Evolutionary conservation across 2,888 invertebrate genomes (phyloP).

Genomic region (Brachynemurus nebulosus): DNA sequence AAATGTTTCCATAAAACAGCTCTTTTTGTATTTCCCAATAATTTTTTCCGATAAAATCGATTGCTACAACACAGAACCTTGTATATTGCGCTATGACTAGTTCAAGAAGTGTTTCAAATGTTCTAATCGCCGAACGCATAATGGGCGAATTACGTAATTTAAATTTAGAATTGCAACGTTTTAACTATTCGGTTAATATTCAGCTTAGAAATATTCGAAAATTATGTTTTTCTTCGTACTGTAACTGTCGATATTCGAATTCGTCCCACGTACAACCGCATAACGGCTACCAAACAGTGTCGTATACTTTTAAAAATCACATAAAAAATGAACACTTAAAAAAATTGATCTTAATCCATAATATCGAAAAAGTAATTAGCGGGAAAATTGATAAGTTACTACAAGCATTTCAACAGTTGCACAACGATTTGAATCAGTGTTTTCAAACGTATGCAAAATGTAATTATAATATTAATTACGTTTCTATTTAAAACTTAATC

Average conservation of each 20-base stretch:
- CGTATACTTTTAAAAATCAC: too few relatives aligned
- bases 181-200: neutral
- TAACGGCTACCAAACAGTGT: too few relatives aligned
- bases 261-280: too few relatives aligned
- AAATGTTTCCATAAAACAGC: neutral
- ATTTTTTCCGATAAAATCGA: too few relatives aligned
- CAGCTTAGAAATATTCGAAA: neutral
- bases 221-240: too few relatives aligned
- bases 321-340: neutral
- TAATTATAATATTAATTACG: neutral
- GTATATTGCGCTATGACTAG: too few relatives aligned
- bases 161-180: neutral
- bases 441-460: conserved; percentile 3
- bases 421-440: neutral
- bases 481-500: neutral
- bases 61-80: too few relatives aligned
- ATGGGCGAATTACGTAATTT: conserved; percentile 1
- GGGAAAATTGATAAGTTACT: neutral
- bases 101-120: too few relatives aligned
- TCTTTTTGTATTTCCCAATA: too few relatives aligned
- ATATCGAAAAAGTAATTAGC: neutral
- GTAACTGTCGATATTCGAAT: too few relatives aligned
- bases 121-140: conserved; percentile 1
- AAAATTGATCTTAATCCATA: neutral
- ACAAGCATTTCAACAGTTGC: neutral